These are phyloP conservation scores for Cottoperca gobio DNA, from an alignment of 2,797 vertebrate genomes.

Conservation along the genomic window DNA sequence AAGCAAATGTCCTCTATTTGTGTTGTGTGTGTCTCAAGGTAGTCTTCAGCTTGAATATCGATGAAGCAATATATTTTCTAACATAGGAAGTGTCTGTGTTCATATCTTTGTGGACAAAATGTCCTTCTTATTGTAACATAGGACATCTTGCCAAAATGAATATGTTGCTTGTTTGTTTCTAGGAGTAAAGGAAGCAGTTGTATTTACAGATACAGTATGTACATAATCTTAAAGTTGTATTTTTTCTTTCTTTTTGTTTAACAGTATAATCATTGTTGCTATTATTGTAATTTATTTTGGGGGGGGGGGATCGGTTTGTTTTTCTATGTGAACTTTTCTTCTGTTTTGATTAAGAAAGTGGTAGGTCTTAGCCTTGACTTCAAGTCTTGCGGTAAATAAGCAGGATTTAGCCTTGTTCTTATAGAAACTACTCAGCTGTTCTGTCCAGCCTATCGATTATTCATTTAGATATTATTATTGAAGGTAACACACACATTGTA, in stretches of 20 bases:
- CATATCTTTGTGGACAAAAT: slow-evolving; percentile 60
- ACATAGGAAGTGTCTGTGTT: slow-evolving; percentile 69
- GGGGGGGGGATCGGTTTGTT: slow-evolving; percentile 34
- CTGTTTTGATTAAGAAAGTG: slow-evolving; percentile 59
- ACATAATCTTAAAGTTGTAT: slow-evolving; percentile 80
- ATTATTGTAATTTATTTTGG: slow-evolving; percentile 79
- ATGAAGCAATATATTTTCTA: slow-evolving; percentile 85
- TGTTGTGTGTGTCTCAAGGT: slow-evolving; percentile 65
- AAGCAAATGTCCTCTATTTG: slow-evolving; percentile 51
- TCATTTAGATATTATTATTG: slow-evolving; percentile 50
- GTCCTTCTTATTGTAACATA: slow-evolving; percentile 68
- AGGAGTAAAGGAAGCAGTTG: slow-evolving; percentile 60
- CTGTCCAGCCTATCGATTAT: slow-evolving; percentile 60
- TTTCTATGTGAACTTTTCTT: slow-evolving; percentile 57
- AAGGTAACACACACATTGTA: slow-evolving; percentile 61
- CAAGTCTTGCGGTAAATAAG: slow-evolving; percentile 66
- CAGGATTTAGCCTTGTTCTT: slow-evolving; percentile 79
- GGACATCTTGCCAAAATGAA: slow-evolving; percentile 76
- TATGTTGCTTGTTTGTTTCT: slow-evolving; percentile 61
- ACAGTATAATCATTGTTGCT: slow-evolving; percentile 71
- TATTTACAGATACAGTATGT: slow-evolving; percentile 76
- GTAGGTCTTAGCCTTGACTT: slow-evolving; percentile 75
- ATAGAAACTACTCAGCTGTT: slow-evolving; percentile 66
- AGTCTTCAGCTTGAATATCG: slow-evolving; percentile 68
- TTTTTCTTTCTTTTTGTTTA: slow-evolving; percentile 58